phyloP scores from a whole-genome alignment of 2,797 vertebrate species.

The Hypotaenidia philippensis region DNA sequence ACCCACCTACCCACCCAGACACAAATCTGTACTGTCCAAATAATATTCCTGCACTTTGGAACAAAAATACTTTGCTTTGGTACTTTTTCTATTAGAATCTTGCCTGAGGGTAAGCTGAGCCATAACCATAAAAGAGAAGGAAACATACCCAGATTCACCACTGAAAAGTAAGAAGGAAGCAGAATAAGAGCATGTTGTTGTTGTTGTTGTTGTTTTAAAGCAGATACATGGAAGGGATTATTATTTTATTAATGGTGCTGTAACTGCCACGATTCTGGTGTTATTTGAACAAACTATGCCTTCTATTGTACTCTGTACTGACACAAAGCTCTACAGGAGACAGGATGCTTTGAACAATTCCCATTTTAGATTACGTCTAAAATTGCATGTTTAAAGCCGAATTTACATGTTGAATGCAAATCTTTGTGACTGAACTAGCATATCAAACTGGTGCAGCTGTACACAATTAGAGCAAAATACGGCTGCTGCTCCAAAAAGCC shows the following conservation, averaged over 20 bases:
- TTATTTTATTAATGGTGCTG: constrained; percentile 61
- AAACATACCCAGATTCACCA: background rate
- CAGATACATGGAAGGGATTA: constrained; percentile 1
- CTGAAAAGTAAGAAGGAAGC: background rate
- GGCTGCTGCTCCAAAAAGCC: background rate
- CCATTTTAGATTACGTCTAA: background rate
- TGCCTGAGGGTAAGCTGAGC: background rate
- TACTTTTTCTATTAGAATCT: background rate
- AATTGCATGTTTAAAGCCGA: constrained; percentile 59
- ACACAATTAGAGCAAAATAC: constrained; percentile 51
- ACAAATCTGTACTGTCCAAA: constrained; percentile 17
- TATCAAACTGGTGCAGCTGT: constrained; percentile 43
- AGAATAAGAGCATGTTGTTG: background rate
- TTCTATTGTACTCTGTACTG: background rate
- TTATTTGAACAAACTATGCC: constrained; percentile 48
- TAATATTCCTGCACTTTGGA: background rate
- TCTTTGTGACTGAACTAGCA: constrained; percentile 44
- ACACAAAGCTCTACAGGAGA: constrained; percentile 29
- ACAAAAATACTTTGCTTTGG: background rate
- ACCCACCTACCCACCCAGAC: accelerated
- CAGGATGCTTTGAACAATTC: constrained; percentile 42
- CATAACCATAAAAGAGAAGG: background rate
- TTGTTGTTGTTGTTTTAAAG: constrained; percentile 10
- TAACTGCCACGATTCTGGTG: constrained; percentile 21
- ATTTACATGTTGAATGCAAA: constrained; percentile 42